These are phyloP conservation scores for Manis pentadactyla DNA, from an alignment of 2,797 vertebrate species.

Conservation along the genomic window DNA sequence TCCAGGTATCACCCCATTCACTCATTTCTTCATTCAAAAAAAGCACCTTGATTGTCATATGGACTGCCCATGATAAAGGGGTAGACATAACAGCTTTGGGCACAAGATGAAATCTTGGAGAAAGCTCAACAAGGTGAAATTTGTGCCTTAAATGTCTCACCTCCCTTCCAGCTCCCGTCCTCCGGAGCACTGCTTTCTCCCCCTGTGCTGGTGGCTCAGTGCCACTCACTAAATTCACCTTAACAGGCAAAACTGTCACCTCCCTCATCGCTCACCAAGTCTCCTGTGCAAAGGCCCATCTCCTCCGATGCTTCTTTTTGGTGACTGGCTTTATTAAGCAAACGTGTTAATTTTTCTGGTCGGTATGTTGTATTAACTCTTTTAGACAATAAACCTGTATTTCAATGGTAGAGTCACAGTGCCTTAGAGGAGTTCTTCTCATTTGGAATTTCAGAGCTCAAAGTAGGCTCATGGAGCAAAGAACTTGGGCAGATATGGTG, in stretches of 20 bases:
- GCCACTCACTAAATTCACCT: neutral
- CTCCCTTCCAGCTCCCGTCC: neutral
- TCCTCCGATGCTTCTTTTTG: neutral
- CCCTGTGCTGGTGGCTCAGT: neutral
- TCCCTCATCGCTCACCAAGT: neutral
- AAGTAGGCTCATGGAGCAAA: neutral
- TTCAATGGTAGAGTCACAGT: neutral
- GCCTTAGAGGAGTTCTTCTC: neutral
- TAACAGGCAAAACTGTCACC: neutral
- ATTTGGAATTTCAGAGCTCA: neutral
- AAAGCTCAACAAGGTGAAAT: conserved; percentile 19
- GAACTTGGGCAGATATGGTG: neutral
- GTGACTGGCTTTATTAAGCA: neutral
- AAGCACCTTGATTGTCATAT: neutral
- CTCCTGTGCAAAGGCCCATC: neutral
- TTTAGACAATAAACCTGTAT: neutral
- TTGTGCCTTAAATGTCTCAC: neutral
- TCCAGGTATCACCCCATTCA: neutral
- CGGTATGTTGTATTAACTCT: neutral
- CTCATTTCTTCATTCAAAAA: neutral
- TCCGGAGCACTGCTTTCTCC: neutral
- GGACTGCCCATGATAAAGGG: too few relatives aligned
- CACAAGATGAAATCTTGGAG: neutral
- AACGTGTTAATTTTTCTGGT: neutral
- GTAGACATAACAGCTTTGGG: neutral